Percentiles rank a stretch among this genome's conserved stretches.
phyloP scores from a whole-genome alignment of 2,797 vertebrate species.

The Threskiornis aethiopicus region DNA sequence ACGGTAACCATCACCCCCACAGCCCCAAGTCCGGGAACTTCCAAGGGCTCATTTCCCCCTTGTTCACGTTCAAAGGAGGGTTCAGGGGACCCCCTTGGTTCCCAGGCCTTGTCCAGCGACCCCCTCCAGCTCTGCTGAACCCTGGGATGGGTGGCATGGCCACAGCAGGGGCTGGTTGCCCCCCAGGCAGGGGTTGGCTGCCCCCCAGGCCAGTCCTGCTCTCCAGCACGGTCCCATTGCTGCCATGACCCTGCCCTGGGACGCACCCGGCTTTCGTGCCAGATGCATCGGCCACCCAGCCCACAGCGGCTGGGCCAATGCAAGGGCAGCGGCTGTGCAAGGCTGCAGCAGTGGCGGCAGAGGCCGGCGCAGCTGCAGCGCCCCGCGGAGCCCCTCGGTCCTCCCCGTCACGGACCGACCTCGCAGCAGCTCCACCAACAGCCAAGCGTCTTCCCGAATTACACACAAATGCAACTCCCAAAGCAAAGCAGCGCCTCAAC shows the following conservation, averaged over 20 bases:
- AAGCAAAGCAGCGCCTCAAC: too few species aligned
- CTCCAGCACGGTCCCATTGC: neutral
- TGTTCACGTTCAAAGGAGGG: neutral
- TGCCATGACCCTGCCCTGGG: neutral
- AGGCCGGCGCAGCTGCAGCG: too few species aligned
- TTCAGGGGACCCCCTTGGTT: neutral
- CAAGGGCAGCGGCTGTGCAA: too few species aligned
- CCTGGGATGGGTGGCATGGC: accelerated
- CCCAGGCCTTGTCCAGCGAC: neutral
- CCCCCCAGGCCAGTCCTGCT: neutral
- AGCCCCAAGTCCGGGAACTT: neutral
- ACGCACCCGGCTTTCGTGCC: too few species aligned
- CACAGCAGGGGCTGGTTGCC: neutral
- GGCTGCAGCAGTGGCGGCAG: too few species aligned
- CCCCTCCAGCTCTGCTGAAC: neutral
- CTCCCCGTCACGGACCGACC: neutral
- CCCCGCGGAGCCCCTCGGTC: neutral
- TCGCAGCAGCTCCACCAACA: accelerated
- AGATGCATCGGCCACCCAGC: neutral
- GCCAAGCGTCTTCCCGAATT: neutral
- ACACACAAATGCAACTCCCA: neutral
- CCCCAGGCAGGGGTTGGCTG: neutral
- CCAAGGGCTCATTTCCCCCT: accelerated
- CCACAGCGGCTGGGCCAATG: neutral
- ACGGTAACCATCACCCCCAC: neutral